Conservation (phyloP, 1,140 invertebrate genomes). For the Matsumurasca onukii region DNA sequence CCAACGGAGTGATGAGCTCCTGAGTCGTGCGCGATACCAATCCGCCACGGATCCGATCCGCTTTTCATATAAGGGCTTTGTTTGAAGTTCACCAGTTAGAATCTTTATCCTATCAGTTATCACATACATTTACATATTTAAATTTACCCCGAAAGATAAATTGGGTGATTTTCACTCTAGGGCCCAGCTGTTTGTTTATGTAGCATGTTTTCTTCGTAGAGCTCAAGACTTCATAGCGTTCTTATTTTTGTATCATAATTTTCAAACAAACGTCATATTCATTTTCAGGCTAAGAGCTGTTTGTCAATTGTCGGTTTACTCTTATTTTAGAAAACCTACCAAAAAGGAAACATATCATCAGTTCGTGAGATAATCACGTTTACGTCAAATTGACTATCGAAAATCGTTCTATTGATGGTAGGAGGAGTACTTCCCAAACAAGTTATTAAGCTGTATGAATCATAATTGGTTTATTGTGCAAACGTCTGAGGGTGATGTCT, state of each 20-base stretch:
- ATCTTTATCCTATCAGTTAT: too few species aligned
- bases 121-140: too few species aligned
- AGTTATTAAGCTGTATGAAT: background rate
- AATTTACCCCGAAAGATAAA: too few species aligned
- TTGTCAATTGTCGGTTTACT: background rate
- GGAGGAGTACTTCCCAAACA: background rate
- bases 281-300: background rate
- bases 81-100: too few species aligned
- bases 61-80: too few species aligned
- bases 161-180: too few species aligned
- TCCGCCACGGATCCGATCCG: too few species aligned
- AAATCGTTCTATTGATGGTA: background rate
- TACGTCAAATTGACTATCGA: background rate
- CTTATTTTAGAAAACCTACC: background rate
- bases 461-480: conserved; percentile 21
- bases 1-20: too few species aligned
- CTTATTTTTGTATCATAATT: background rate
- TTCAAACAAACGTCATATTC: background rate
- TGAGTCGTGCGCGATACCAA: too few species aligned
- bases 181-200: too few species aligned
- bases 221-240: too few species aligned
- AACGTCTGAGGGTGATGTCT: background rate
- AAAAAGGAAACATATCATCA: background rate
- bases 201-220: too few species aligned
- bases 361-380: background rate